Evolutionary conservation across 2,797 vertebrate genomes (phyloP), one percentile per base, ranked within the genome.

Genomic region (Trachops cirrhosus): DNA sequence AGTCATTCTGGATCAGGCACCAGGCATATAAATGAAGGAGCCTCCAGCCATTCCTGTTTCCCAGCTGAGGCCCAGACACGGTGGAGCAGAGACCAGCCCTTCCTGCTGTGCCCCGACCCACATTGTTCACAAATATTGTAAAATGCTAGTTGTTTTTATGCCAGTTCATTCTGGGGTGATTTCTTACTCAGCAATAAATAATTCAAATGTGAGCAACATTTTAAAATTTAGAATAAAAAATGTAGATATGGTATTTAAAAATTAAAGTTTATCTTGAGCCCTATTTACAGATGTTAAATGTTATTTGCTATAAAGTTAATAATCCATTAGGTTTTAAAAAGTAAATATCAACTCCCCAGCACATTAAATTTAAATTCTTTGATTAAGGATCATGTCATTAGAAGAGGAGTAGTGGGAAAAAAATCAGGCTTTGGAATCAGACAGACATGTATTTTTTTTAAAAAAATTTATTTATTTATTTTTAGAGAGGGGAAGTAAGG

Each of bases 301-400:
- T 89, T 86, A 85, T 79, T 90, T 90, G 52, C 46, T 91, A 19
- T 59, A 32, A 48, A 92, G 8, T 93, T 39, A 88, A 85, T 68
- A 88, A 68, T 86, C 37, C 11, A 74, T 88, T 91, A 46, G 41
- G 16, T 46, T 85, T 92, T 71, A 24, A 21, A 90, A 91, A 85
- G n/a, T 77, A 89, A 96, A 73, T 52, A 57, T 74, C 48, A 29
- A 46, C 26, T 87, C 46, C 85, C 44, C 54, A 78, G 71, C 34
- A 46, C 32, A 77, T 67, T 78, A 73, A 89, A 79, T 93, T 95
- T 82, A 41, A 94, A 91, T 93, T 94, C 48, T 18, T 2, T 19
- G 21, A 73, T 85, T 82, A 93, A 80, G 11, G 79, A 77, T 57
- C 34, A 22, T 46, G 46, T 85, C 39, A 34, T 79, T 80, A 87